Evolutionary conservation across 2,888 invertebrate genomes (phyloP), one percentile per base, ranked within the genome.

Genomic region (Creontiades dilutus): DNA sequence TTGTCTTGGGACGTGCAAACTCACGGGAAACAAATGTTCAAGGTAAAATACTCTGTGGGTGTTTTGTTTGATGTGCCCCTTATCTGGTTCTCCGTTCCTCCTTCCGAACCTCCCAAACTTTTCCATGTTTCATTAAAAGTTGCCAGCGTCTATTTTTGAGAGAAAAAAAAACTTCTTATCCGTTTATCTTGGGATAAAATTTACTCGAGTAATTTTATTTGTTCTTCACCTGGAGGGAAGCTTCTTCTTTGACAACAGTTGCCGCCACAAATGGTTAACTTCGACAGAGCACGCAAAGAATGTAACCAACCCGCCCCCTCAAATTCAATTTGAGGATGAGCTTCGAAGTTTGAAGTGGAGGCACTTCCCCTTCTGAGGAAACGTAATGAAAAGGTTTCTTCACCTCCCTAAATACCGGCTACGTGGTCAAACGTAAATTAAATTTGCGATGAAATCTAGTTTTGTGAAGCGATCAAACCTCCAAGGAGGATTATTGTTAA

Each of bases 141-240:
- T 82, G 52, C 14, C 48, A 27, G 23, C 82, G 27, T 52, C 47
- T 52, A 52, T 52, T 23, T 48, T 52, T 81, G 47, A 19, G 23
- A 52, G 37, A 27, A 19, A 14, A 12, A 23, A 47, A 48, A 81
- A 47, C 47, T 82, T 48, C 23, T 82, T 47, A 82, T 82, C 82
- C 82, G 82, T 82, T 82, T 82, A 82, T 52, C 82, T 82, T 19
- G 19, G 37, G 82, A 52, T 82, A 52, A 48, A 82, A 82, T 82
- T 82, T 82, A 82, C 82, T 82, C 48, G 19, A 16, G 82, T 82
- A 82, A 82, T 82, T 52, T 82, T 82, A 82, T 82, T 82, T 82
- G 82, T 48, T 27, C 82, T 82, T 82, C 82, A 27, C 52, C 82
- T 52, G 47, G 23, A 82, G 82, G 48, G 82, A 52, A 52, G 68